A percentile compares a stretch with the other conserved stretches of the same genome.
Evolutionary conservation across 1,140 invertebrate genomes (phyloP).

Genomic region (Drosophila simulans): DNA sequence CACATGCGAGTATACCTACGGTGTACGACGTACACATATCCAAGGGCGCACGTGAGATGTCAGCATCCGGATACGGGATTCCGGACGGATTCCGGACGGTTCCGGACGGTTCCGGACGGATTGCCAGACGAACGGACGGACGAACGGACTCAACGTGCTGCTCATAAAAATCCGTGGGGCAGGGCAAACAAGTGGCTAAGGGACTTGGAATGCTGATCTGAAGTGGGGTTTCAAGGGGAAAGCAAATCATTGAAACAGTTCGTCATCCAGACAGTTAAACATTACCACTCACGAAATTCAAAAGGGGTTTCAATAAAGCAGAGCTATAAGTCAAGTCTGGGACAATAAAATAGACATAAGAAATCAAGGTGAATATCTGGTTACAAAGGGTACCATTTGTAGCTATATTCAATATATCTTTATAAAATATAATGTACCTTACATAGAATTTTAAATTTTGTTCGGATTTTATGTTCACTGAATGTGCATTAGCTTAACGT

Average conservation of each 20-base stretch:
- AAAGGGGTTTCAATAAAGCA: not conserved
- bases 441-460: no score
- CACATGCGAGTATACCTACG: not conserved
- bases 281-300: not conserved
- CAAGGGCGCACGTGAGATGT: conserved; percentile 32
- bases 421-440: no score
- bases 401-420: not conserved
- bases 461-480: no score
- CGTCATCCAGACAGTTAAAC: conserved; percentile 5
- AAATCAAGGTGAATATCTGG: not conserved
- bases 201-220: not conserved
- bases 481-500: no score
- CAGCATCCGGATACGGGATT: not conserved
- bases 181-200: not conserved
- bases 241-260: conserved; percentile 3
- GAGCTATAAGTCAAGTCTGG: not conserved
- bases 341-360: not conserved
- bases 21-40: not conserved
- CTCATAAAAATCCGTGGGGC: conserved; percentile 18
- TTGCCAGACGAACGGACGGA: not conserved
- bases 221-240: not conserved
- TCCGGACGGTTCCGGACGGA: no score
- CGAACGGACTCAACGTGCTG: not conserved
- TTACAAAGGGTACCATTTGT: not conserved
- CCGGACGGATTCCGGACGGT: no score